These are phyloP conservation scores for Nomada lathburiana DNA, from an alignment of 2,888 invertebrate species.

Conservation along the genomic window DNA sequence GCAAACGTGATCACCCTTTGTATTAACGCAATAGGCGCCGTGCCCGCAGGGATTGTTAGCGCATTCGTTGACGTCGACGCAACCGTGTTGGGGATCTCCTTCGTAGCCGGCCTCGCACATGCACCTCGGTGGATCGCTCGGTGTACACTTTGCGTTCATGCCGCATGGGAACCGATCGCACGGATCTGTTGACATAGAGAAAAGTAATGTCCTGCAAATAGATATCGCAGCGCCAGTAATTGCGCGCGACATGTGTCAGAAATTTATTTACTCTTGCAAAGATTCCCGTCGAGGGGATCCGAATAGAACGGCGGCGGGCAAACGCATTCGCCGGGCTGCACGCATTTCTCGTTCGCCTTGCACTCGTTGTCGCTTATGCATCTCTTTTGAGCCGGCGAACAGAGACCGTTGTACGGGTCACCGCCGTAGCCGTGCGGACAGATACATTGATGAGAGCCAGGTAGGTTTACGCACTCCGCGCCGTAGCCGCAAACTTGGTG, in stretches of 20 bases:
- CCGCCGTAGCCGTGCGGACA: slow-evolving; percentile 93
- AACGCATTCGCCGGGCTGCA: slow-evolving; percentile 95
- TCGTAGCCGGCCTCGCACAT: slow-evolving; percentile 94
- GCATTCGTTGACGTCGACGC: slow-evolving; percentile 95
- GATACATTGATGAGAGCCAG: slow-evolving; percentile 91
- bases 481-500: slow-evolving; percentile 93
- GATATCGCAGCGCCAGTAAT: background rate
- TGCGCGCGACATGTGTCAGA: background rate
- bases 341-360: slow-evolving; percentile 94
- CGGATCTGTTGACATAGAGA: slow-evolving; percentile 85
- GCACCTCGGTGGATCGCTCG: slow-evolving; percentile 95
- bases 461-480: slow-evolving; percentile 93
- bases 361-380: slow-evolving; percentile 94
- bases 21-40: slow-evolving; percentile 95
- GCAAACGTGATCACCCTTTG: slow-evolving; percentile 94
- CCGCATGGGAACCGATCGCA: slow-evolving; percentile 96
- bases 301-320: slow-evolving; percentile 96
- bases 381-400: slow-evolving; percentile 92
- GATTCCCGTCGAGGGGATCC: slow-evolving; percentile 92
- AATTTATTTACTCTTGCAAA: slow-evolving; percentile 90
- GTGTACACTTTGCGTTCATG: slow-evolving; percentile 95
- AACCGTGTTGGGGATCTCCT: slow-evolving; percentile 94
- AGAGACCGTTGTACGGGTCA: slow-evolving; percentile 92
- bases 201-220: background rate
- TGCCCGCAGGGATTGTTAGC: slow-evolving; percentile 93